Evolutionary conservation across 1,140 invertebrate species (phyloP).

Genomic region (Zaprionus ghesquierei): DNA sequence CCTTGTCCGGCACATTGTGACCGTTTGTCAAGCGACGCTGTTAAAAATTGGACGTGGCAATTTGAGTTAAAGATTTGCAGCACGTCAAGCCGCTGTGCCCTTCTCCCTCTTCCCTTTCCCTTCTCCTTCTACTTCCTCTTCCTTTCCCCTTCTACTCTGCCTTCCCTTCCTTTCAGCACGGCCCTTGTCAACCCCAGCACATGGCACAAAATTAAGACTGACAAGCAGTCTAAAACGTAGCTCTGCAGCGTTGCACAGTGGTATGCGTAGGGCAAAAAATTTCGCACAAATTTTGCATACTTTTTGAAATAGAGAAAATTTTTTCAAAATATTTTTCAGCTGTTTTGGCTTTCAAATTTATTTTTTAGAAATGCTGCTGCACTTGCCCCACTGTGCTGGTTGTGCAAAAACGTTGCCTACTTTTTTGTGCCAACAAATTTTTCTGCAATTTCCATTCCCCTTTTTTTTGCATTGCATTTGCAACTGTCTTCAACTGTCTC

Average conservation of each 20-base stretch:
- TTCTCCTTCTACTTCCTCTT: background rate
- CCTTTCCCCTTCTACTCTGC: background rate
- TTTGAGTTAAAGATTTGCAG: constrained; percentile 71
- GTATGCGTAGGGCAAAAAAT: background rate
- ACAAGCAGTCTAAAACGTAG: constrained; percentile 57
- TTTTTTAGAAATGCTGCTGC: background rate
- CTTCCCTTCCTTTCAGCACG: background rate
- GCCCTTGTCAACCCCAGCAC: constrained; percentile 22
- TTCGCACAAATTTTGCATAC: too few species aligned
- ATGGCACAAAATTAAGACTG: constrained; percentile 65
- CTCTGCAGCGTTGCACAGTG: constrained; percentile 38
- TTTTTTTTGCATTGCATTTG: background rate
- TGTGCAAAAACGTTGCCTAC: background rate
- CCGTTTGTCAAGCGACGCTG: constrained; percentile 57
- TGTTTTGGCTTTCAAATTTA: background rate
- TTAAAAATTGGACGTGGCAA: constrained; percentile 70
- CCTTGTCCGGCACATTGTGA: constrained; percentile 64
- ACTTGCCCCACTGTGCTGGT: constrained; percentile 32
- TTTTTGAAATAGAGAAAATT: background rate
- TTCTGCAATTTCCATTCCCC: background rate
- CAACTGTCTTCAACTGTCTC: background rate
- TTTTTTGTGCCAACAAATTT: background rate
- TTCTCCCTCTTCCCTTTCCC: background rate
- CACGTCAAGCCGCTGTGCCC: background rate
- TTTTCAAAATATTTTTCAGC: background rate